Evolutionary conservation across 2,888 invertebrate genomes (phyloP).

Genomic region (Aplocera efformata): DNA sequence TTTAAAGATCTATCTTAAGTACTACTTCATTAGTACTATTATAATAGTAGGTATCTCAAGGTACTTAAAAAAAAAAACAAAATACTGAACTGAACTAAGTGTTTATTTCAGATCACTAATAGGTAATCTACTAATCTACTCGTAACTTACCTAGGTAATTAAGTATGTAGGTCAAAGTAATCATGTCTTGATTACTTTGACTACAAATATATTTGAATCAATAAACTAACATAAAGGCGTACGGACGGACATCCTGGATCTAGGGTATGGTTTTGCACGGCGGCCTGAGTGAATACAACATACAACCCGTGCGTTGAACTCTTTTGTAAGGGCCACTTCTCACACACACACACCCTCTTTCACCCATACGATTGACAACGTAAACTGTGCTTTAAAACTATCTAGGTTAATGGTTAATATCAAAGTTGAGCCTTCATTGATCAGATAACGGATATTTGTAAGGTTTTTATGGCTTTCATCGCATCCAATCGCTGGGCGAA

Average conservation of each 20-base stretch:
- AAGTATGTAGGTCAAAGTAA: no score
- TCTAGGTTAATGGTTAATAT: conserved; percentile 47
- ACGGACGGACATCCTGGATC: conserved; percentile 36
- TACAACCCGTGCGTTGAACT: conserved; percentile 73
- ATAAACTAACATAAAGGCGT: conserved; percentile 1
- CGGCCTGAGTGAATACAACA: conserved; percentile 44
- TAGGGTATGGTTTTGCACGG: conserved; percentile 56
- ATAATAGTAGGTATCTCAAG: neutral
- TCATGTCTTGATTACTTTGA: no score
- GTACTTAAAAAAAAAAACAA: no score
- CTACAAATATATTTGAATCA: neutral
- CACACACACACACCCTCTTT: conserved; percentile 53
- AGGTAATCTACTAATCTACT: no score
- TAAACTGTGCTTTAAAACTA: conserved; percentile 47
- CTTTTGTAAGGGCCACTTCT: conserved; percentile 73
- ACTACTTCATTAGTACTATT: no score
- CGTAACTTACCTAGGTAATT: no score
- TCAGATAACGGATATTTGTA: conserved; percentile 50
- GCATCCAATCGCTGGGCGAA: conserved; percentile 36
- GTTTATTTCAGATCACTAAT: no score
- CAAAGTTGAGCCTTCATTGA: conserved; percentile 33
- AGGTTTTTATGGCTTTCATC: conserved; percentile 49
- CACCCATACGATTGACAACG: conserved; percentile 28
- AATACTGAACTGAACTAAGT: no score
- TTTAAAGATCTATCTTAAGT: no score